These are phyloP conservation scores for Deilephila porcellus DNA, from an alignment of 2,888 invertebrate species.

Conservation along the genomic window DNA sequence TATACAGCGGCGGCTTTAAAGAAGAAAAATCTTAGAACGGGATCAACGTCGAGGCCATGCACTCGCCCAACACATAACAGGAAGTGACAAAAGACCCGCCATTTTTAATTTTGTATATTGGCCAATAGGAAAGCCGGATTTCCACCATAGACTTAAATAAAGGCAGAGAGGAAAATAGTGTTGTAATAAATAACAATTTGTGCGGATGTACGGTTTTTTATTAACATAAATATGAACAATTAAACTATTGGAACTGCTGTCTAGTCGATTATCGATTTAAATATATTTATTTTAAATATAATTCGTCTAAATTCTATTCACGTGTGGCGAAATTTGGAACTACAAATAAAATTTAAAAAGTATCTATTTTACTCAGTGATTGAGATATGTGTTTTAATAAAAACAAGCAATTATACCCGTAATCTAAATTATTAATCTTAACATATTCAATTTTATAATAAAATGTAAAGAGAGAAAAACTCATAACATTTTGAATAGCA, in stretches of 20 bases:
- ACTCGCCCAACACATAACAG: slow-evolving; percentile 77
- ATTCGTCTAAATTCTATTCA: no score
- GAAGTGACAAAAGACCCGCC: slow-evolving; percentile 82
- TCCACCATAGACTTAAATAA: slow-evolving; percentile 47
- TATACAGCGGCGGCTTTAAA: slow-evolving; percentile 66
- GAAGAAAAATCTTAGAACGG: slow-evolving; percentile 73
- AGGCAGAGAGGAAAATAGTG: slow-evolving; percentile 34
- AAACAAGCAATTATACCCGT: no score
- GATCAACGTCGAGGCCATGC: slow-evolving; percentile 79
- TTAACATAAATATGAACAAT: not conserved
- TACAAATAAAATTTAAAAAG: no score
- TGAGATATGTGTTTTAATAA: no score
- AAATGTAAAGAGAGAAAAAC: no score
- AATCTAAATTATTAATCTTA: no score
- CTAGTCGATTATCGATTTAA: not conserved
- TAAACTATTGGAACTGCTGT: not conserved
- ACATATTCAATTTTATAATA: no score
- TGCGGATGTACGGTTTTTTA: slow-evolving; percentile 1
- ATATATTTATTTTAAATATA: no score
- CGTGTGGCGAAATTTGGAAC: no score
- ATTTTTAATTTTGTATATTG: slow-evolving; percentile 61
- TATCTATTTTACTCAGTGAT: no score
- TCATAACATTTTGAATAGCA: no score
- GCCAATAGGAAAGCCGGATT: slow-evolving; percentile 62
- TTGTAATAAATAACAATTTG: not conserved